These are phyloP conservation scores for Athene noctua DNA, from an alignment of 2,113 vertebrate species.

Conservation along the genomic window DNA sequence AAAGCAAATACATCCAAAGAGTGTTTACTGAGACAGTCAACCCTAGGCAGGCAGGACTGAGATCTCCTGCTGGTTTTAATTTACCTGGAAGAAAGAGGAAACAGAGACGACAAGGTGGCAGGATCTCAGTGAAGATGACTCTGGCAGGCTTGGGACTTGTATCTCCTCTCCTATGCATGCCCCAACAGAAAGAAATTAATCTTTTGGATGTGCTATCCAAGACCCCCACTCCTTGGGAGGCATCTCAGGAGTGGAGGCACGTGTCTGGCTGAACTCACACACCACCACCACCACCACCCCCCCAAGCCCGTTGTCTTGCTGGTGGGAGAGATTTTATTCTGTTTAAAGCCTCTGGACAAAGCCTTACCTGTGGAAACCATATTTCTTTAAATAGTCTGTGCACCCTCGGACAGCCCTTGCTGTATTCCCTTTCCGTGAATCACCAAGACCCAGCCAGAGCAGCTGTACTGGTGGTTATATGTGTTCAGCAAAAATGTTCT, in stretches of 20 bases:
- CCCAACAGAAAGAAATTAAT: background rate
- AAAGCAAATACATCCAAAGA: constrained; percentile 30
- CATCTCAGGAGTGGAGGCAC: background rate
- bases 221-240: background rate
- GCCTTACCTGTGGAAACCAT: background rate
- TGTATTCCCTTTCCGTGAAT: background rate
- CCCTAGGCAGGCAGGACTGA: background rate
- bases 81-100: background rate
- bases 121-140: background rate
- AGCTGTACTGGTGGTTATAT: background rate
- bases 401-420: background rate
- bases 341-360: background rate
- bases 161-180: background rate
- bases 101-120: background rate
- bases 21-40: background rate
- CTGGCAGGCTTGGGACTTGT: background rate
- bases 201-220: background rate
- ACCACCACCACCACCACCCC: too few species aligned
- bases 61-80: background rate
- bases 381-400: background rate
- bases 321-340: background rate
- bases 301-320: background rate
- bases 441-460: background rate
- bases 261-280: background rate
- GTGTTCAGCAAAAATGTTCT: background rate